Evolutionary conservation across 1,140 invertebrate genomes (phyloP).

Genomic region (Coboldia fuscipes): DNA sequence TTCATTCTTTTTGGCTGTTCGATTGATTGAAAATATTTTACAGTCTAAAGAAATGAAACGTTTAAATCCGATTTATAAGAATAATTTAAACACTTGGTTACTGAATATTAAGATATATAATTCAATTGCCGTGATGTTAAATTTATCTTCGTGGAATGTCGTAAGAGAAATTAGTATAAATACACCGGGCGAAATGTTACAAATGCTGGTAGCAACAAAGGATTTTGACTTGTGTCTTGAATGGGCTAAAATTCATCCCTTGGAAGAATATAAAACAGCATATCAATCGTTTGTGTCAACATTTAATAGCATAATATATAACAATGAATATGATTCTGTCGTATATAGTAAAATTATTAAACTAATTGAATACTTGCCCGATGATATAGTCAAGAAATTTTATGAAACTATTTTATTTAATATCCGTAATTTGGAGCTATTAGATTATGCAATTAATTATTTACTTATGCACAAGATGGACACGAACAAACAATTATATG

Average conservation of each 20-base stretch:
- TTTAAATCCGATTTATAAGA: conserved; percentile 8
- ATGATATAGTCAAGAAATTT: conserved; percentile 28
- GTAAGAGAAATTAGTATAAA: conserved; percentile 23
- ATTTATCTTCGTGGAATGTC: conserved; percentile 23
- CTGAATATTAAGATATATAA: conserved; percentile 26
- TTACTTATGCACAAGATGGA: conserved; percentile 27
- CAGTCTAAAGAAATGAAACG: too few species aligned
- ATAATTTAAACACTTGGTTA: conserved; percentile 16
- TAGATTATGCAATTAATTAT: conserved; percentile 37
- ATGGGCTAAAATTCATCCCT: conserved; percentile 32
- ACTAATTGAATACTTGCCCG: conserved; percentile 20
- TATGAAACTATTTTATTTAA: conserved; percentile 35
- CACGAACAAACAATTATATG: conserved; percentile 31
- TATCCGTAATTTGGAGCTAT: conserved; percentile 32
- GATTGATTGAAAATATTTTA: too few species aligned
- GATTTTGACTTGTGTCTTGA: conserved; percentile 36
- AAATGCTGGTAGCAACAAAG: conserved; percentile 21
- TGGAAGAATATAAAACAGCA: conserved; percentile 22
- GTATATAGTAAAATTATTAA: conserved; percentile 17
- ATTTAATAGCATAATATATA: conserved; percentile 18
- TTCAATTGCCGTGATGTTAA: conserved; percentile 17
- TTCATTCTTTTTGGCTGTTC: too few species aligned
- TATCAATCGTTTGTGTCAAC: conserved; percentile 22
- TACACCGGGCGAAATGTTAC: conserved; percentile 23
- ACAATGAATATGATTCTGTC: conserved; percentile 23